Evolutionary conservation across 2,113 vertebrate species (phyloP).

Genomic region (Copsychus sechellarum): DNA sequence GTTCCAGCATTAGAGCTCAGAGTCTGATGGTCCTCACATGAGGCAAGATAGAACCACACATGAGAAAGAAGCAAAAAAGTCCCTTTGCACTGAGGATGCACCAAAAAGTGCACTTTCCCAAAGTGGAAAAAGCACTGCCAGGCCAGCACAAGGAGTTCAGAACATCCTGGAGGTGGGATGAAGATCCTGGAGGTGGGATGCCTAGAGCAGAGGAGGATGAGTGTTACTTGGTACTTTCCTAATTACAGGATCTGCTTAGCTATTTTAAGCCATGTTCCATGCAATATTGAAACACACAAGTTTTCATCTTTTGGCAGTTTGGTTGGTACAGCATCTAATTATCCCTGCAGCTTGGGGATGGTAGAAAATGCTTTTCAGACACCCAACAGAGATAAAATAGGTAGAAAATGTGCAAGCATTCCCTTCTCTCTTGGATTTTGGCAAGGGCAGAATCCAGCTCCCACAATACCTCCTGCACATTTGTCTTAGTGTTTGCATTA

Average conservation of each 20-base stretch:
- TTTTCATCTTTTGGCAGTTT: conserved; percentile 7
- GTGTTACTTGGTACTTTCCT: neutral
- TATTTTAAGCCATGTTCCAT: neutral
- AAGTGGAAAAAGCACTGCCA: neutral
- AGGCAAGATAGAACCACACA: neutral
- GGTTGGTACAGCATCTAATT: conserved; percentile 22
- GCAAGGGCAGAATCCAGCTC: neutral
- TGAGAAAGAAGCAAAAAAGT: neutral
- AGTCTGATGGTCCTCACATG: neutral
- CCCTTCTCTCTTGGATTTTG: neutral
- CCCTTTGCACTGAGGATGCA: neutral
- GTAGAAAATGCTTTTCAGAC: neutral
- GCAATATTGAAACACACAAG: neutral
- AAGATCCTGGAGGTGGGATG: neutral
- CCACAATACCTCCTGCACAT: neutral
- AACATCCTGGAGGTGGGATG: neutral
- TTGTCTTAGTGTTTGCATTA: neutral
- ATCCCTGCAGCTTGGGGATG: neutral
- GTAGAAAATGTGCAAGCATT: neutral
- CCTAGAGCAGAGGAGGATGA: neutral
- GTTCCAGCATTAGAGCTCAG: neutral
- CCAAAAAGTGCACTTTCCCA: too few relatives aligned
- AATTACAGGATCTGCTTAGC: conserved; percentile 13
- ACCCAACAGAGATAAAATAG: neutral
- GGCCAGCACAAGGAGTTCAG: neutral